Evolutionary conservation across 2,797 vertebrate species (phyloP).

Genomic region (Propithecus deckenii): DNA sequence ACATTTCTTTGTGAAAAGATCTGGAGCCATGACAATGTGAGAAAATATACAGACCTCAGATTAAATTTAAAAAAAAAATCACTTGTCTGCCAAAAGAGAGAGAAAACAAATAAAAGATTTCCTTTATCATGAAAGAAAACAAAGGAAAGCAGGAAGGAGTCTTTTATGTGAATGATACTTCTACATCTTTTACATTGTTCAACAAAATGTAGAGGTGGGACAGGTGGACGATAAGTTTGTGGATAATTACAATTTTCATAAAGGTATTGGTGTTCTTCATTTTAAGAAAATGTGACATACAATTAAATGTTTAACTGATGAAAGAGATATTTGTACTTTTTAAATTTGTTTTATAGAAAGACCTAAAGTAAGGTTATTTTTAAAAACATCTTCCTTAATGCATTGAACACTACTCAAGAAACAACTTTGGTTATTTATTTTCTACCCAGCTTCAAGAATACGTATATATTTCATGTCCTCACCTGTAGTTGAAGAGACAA

Average conservation of each 20-base stretch:
- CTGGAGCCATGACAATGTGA: conserved; percentile 75
- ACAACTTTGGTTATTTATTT: background rate
- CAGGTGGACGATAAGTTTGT: background rate
- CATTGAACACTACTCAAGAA: background rate
- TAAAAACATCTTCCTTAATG: background rate
- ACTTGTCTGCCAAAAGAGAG: conserved; percentile 39
- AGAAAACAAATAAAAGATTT: conserved; percentile 64
- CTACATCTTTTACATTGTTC: background rate
- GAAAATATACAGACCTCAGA: conserved; percentile 76
- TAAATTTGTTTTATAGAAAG: background rate
- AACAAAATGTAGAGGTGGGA: background rate
- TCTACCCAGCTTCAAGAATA: background rate
- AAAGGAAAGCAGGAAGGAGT: background rate
- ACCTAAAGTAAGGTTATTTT: background rate
- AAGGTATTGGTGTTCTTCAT: background rate
- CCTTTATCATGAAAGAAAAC: conserved; percentile 35
- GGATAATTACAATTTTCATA: background rate
- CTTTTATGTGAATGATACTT: background rate
- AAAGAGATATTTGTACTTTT: background rate
- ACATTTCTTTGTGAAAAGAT: conserved; percentile 76
- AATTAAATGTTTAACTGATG: background rate
- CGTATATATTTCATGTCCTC: background rate
- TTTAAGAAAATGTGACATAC: conserved; percentile 7
- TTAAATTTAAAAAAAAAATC: conserved; percentile 64
- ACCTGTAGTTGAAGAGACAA: background rate